A percentile compares a stretch with the other conserved stretches of the same genome.
Conservation (phyloP, 2,888 invertebrate species). For the Thecophora atra region DNA sequence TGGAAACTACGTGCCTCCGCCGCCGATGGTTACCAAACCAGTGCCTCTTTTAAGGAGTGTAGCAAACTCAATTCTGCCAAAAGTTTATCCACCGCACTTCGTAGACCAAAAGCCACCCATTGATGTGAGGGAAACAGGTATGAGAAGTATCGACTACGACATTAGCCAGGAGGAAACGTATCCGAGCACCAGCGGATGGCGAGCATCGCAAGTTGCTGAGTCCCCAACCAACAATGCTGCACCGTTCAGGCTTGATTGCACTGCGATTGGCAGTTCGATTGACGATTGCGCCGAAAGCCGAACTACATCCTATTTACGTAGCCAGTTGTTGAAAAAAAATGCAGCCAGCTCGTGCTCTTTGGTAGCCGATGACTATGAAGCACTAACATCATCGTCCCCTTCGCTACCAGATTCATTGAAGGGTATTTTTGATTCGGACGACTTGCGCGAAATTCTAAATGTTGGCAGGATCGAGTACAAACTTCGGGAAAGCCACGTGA, state of each 20-base stretch:
- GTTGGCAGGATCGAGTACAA: slow-evolving; percentile 49
- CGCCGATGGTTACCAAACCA: slow-evolving; percentile 1
- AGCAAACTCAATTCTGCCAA: slow-evolving; percentile 47
- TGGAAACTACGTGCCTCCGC: not conserved
- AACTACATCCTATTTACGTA: not conserved
- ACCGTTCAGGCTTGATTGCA: not conserved
- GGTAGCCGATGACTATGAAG: slow-evolving; percentile 8
- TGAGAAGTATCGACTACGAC: not conserved
- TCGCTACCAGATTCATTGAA: slow-evolving; percentile 56
- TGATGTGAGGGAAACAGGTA: slow-evolving; percentile 14
- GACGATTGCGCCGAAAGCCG: not conserved
- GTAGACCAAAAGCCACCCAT: slow-evolving; percentile 50
- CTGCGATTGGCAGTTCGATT: not conserved
- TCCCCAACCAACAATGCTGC: not conserved
- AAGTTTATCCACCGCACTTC: slow-evolving; percentile 55
- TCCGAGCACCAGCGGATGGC: not conserved
- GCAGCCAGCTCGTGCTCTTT: not conserved
- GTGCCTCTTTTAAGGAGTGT: slow-evolving; percentile 14
- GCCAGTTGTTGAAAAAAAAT: not conserved
- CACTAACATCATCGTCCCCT: slow-evolving; percentile 45
- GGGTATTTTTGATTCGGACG: slow-evolving; percentile 53
- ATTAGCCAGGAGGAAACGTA: not conserved
- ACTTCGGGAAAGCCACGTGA: slow-evolving; percentile 51
- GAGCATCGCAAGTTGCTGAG: slow-evolving; percentile 22
- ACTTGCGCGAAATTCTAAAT: slow-evolving; percentile 49